Percentiles rank a stretch among this genome's conserved stretches.
Conservation (phyloP, 2,888 invertebrate species). For the Nudaria mundana region DNA sequence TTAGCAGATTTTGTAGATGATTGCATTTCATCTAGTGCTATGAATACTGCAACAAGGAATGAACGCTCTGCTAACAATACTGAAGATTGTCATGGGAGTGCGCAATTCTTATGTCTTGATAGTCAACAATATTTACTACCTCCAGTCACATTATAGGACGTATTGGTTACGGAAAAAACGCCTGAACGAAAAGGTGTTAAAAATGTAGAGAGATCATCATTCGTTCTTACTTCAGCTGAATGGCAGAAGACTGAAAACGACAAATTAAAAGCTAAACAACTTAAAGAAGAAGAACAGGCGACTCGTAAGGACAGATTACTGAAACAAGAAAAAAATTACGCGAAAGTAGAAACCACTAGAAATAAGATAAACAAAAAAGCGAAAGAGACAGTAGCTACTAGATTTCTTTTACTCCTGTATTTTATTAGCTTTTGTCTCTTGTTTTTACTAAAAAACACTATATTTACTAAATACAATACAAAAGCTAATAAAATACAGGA, state of each 20-base stretch:
- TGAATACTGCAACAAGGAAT: neutral
- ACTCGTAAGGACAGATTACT: slow-evolving; percentile 18
- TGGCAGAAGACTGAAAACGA: neutral
- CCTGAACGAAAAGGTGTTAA: slow-evolving; percentile 16
- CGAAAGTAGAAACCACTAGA: slow-evolving; percentile 3
- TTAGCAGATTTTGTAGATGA: slow-evolving; percentile 10
- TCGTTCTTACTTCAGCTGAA: slow-evolving; percentile 13
- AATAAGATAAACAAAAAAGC: slow-evolving; percentile 12
- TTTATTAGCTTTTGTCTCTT: too few species aligned
- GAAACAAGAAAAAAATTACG: slow-evolving; percentile 14
- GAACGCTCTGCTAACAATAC: neutral
- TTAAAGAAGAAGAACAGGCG: slow-evolving; percentile 17
- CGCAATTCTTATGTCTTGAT: neutral
- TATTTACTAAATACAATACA: slow-evolving; percentile 7
- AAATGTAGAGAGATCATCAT: slow-evolving; percentile 15
- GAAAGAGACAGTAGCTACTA: slow-evolving; percentile 10
- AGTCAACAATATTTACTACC: slow-evolving; percentile 1
- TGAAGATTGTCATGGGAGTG: slow-evolving; percentile 1
- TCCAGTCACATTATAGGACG: slow-evolving; percentile 11
- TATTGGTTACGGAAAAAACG: slow-evolving; percentile 10
- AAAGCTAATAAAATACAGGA: slow-evolving; percentile 6
- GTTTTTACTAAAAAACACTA: too few species aligned
- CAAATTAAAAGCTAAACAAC: slow-evolving; percentile 12
- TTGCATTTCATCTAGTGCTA: too few species aligned
- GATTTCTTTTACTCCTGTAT: too few species aligned